Base-by-base conservation (phyloP, 2,888 invertebrate species). In the Drosophila rellima region DNA sequence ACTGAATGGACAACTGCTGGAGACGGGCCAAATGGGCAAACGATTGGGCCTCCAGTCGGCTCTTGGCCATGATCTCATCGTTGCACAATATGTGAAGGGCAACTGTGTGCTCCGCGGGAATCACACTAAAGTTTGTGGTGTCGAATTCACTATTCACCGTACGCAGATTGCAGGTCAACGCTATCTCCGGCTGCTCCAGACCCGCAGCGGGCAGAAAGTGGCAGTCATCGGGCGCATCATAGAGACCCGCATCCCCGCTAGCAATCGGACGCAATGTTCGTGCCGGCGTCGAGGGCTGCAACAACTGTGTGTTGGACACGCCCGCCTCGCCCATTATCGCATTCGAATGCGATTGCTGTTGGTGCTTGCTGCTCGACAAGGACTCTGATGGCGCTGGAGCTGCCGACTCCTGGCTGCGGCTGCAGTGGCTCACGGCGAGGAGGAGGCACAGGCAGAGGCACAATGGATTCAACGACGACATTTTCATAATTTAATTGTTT, bases 141-240 rank as follows among this genome's bases (percentile, higher is more conserved):
- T 96, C 97, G 91, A 96, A 96, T 92, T 96, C 97, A 93, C 96
- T 96, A 93, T 97, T 96, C 90, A 97, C 96, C 54, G 97, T 96
- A 83, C 97, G 94, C 88, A 97, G 94, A 93, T 96, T 95, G 93
- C 97, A 96, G 70, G 95, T 95, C 74, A 96, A 94, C 17, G 96
- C 95, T 72, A 96, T 96, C 93, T 97, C 96, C 90, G 96, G 95
- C 50, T 88, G 86, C 20, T 90, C 89, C 35, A 90, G 82, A 0
- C 89, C 90, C 2, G 88, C 80, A 3, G 91, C 91, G 33, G 91
- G 91, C 83, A 91, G 76, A 31, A 92, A 93, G 55, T 92, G 92
- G 90, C 97, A 97, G 92, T 97, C 96, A 91, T 97, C 97, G 64
- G 97, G 97, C 74, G 96, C 96, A 92, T 97, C 97, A 92, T 97